Evolutionary conservation across 2,888 invertebrate species (phyloP).

Genomic region (Bombylius discolor): DNA sequence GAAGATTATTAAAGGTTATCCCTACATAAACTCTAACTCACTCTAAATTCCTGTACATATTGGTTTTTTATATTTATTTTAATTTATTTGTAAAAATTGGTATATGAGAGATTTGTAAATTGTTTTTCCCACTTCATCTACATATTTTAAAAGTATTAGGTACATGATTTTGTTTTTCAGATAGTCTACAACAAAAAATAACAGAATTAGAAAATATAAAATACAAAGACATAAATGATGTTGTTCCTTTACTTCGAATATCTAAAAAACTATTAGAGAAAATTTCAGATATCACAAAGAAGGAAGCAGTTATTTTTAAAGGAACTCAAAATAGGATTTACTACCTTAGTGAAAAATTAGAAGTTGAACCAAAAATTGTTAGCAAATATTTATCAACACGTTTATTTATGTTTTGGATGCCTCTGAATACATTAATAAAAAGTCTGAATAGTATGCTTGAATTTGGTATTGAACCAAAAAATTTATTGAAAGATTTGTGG

Average conservation of each 20-base stretch:
- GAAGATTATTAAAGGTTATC: no score
- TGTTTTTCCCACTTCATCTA: no score
- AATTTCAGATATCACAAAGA: slow-evolving; percentile 19
- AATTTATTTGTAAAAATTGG: not conserved
- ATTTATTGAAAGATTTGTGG: slow-evolving; percentile 49
- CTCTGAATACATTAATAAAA: slow-evolving; percentile 41
- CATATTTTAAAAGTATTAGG: no score
- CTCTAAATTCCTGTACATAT: not conserved
- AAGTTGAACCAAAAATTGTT: slow-evolving; percentile 37
- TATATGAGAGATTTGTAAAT: no score
- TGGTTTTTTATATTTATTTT: not conserved
- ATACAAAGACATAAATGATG: slow-evolving; percentile 39
- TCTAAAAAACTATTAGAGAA: slow-evolving; percentile 28
- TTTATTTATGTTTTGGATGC: slow-evolving; percentile 43
- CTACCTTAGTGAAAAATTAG: slow-evolving; percentile 40
- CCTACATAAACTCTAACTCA: no score
- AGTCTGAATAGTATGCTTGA: slow-evolving; percentile 42
- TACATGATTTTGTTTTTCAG: slow-evolving; percentile 17
- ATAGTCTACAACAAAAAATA: slow-evolving; percentile 29
- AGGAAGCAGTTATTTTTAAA: slow-evolving; percentile 35
- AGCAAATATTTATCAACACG: slow-evolving; percentile 40
- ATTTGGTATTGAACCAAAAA: slow-evolving; percentile 41
- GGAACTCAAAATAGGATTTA: slow-evolving; percentile 44
- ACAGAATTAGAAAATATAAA: slow-evolving; percentile 35
- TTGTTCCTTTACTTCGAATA: slow-evolving; percentile 40